Conservation (phyloP, 2,797 vertebrate genomes). For the Kryptopterus vitreolus region DNA sequence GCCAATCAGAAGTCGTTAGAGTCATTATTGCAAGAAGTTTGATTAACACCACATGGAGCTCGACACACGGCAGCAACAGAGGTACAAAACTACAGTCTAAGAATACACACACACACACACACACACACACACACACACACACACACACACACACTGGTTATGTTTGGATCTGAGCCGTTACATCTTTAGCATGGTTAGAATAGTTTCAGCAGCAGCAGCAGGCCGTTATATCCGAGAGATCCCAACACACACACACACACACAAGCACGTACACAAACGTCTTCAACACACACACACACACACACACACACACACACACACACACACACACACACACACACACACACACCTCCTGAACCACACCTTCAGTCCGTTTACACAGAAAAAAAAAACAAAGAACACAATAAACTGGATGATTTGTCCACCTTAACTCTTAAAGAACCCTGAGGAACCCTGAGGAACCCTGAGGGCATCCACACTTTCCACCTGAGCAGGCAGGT, state of each 20-base stretch:
- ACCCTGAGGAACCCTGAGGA: background rate
- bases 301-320: background rate
- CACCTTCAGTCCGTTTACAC: background rate
- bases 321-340: no score
- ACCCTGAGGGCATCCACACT: background rate
- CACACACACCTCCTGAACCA: background rate
- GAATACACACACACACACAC: constrained; percentile 22
- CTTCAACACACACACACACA: no score
- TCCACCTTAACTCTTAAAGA: no score
- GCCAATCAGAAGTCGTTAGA: background rate
- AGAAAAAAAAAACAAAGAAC: background rate
- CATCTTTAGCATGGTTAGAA: constrained; percentile 27
- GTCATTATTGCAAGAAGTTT: background rate
- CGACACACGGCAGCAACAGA: background rate
- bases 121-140: constrained; percentile 12
- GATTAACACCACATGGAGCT: background rate
- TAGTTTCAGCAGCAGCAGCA: constrained; percentile 23
- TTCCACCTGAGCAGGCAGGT: constrained; percentile 12
- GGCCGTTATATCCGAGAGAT: background rate
- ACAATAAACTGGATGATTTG: background rate
- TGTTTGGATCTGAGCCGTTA: constrained; percentile 16
- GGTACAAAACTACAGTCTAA: background rate
- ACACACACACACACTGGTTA: constrained; percentile 16
- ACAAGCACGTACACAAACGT: no score
- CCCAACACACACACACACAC: background rate